Conservation (phyloP, 2,888 invertebrate genomes). For the Hemistola chrysoprasaria region DNA sequence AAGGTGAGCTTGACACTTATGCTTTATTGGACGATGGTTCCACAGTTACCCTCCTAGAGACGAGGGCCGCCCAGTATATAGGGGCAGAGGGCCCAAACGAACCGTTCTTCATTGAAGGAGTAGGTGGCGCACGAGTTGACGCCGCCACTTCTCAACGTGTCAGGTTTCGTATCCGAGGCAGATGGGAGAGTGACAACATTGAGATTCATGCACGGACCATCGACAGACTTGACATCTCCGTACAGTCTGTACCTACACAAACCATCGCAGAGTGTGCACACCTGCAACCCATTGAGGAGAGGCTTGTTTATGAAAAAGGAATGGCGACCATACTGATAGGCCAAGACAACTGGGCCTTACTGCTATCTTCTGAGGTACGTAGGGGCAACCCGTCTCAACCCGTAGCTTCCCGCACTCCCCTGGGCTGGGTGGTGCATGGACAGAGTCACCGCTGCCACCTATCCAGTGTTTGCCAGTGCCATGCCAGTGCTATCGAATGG, state of each 20-base stretch:
- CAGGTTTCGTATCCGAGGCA: background rate
- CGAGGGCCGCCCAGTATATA: background rate
- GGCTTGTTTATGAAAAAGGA: background rate
- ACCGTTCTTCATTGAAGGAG: too few species aligned
- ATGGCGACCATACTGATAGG: background rate
- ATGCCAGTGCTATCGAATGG: too few species aligned
- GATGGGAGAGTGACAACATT: background rate
- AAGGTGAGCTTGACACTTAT: background rate
- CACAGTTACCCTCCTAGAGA: background rate
- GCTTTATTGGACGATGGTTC: background rate
- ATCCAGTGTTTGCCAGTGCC: too few species aligned
- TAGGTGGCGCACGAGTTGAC: too few species aligned
- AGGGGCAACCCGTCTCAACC: background rate
- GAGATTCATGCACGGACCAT: background rate
- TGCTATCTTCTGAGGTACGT: background rate
- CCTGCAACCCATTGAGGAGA: background rate
- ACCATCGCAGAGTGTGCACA: background rate
- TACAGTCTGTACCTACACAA: background rate
- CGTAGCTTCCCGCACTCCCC: slow-evolving; percentile 1
- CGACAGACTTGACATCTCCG: background rate
- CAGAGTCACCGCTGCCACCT: background rate
- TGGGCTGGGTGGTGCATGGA: slow-evolving; percentile 7
- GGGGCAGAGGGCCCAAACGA: background rate
- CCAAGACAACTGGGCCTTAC: slow-evolving; percentile 7
- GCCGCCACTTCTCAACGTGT: too few species aligned